Base-by-base conservation (phyloP, 2,797 vertebrate species). In the Neosalanx taihuensis region DNA sequence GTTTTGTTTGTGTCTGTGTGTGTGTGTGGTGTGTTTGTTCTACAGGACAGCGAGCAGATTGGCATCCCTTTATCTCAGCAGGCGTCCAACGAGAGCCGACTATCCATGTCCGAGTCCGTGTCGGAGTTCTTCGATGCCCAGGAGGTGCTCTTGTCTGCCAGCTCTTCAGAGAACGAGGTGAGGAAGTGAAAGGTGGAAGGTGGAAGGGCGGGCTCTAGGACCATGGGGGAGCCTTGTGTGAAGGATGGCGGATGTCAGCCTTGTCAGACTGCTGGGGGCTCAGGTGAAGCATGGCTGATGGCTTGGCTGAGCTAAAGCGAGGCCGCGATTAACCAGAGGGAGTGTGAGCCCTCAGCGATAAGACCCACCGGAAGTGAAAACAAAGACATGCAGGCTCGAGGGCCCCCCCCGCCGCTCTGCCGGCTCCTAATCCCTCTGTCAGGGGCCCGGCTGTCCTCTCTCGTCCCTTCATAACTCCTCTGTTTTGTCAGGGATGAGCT, bases 41-140 rank as follows among this genome's bases (percentile, higher is more conserved):
- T 75, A 68, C 90, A 98, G 97, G 84, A 92, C 0, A 90, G 90
- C 65, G 96, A 97, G 84, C 94, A 97, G 90, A 96, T 96, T 84
- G 94, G 87, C 84, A 95, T 98, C 90, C 97, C 97, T 77, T 89
- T 98, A 79, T 97, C 96, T 79, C 96, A 98, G 89, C 96, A 98
- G 92, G 94, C 95, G 82, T 94, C 96, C 88, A 97, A 98, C 75
- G 98, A 99, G 89, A 99, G 97, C 87, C 94, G 96, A 78, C 94
- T 99, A 65, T 99, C 98, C 87, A 98, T 99, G 97, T 99, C 98
- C 9, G 98, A 99, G 87, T 99, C 98, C 0, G 94, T 98, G 79
- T 99, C 98, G 0, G 98, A 99, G 90, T 99, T 99, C 91, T 99
- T 99, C 75, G 98, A 99, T 65, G 98, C 98, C 82, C 98, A 99